Percentiles rank a stretch among this genome's conserved stretches.
phyloP scores from a whole-genome alignment of 2,113 vertebrate genomes.

The Corydoras sp. region DNA sequence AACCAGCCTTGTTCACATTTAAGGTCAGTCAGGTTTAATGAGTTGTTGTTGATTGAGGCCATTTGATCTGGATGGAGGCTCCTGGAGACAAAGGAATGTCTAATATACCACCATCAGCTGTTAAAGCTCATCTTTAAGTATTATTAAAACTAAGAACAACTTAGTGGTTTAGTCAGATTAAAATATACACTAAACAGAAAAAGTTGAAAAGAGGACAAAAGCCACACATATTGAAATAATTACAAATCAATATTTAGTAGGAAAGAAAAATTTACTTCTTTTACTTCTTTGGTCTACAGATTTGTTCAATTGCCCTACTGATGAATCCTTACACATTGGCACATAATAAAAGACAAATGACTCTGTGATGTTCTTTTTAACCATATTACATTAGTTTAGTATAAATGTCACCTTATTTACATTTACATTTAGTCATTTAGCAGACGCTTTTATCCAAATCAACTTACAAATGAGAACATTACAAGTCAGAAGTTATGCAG shows the following conservation, averaged over 20 bases:
- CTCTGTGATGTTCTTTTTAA: conserved; percentile 47
- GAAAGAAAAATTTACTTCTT: neutral
- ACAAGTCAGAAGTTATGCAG: no score
- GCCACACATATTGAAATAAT: no score
- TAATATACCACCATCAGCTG: conserved; percentile 46
- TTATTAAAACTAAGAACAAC: conserved; percentile 60
- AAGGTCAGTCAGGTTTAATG: conserved; percentile 5
- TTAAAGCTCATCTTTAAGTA: conserved; percentile 45
- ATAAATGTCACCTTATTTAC: conserved; percentile 55
- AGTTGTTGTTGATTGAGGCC: neutral
- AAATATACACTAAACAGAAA: neutral
- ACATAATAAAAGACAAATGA: conserved; percentile 14
- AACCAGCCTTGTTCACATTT: neutral
- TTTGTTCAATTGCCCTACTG: conserved; percentile 5
- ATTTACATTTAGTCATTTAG: no score
- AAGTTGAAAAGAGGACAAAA: no score
- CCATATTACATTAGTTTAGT: conserved; percentile 46
- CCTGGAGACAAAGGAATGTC: conserved; percentile 60
- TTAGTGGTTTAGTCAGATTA: conserved; percentile 43
- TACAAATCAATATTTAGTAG: no score
- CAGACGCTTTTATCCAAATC: no score
- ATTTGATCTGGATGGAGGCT: conserved; percentile 39
- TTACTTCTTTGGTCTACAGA: neutral
- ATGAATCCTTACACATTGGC: conserved; percentile 25
- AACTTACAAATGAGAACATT: no score